Conservation (phyloP, 2,888 invertebrate genomes). For the Melanostoma mellinum region DNA sequence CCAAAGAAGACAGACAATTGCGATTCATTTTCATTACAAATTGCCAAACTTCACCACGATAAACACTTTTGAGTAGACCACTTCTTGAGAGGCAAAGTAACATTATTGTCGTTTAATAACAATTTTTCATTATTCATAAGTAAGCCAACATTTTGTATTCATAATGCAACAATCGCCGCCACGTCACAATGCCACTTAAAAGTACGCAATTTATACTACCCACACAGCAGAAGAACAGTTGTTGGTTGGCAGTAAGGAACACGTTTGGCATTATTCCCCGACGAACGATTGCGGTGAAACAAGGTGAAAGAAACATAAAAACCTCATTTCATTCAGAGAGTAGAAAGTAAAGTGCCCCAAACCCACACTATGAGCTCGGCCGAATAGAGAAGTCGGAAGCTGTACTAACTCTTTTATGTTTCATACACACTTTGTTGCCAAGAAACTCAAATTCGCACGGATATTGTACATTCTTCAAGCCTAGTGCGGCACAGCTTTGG, state of each 20-base stretch:
- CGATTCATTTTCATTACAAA: too few relatives aligned
- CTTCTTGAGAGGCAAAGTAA: background rate
- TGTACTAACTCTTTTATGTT: constrained; percentile 26
- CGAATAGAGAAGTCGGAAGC: background rate
- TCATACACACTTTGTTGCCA: constrained; percentile 4
- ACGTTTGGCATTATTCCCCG: constrained; percentile 37
- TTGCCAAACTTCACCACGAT: too few relatives aligned
- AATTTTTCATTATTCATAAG: constrained; percentile 44
- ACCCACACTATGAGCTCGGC: background rate
- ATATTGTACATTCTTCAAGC: background rate
- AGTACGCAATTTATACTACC: constrained; percentile 33
- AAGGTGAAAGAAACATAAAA: constrained; percentile 55
- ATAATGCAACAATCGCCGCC: constrained; percentile 9
- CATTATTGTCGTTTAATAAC: constrained; percentile 36
- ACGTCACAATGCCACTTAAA: constrained; percentile 38
- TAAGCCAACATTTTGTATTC: constrained; percentile 45
- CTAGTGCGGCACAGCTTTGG: background rate
- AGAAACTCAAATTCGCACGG: constrained; percentile 19
- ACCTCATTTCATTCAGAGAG: constrained; percentile 30
- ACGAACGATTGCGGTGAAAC: constrained; percentile 30
- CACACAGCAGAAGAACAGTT: background rate
- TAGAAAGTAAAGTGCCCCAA: constrained; percentile 51
- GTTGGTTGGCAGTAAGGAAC: background rate
- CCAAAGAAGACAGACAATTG: too few relatives aligned
- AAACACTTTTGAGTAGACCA: too few relatives aligned